These are phyloP conservation scores for Chelonia mydas DNA, from an alignment of 2,797 vertebrate genomes.

Conservation along the genomic window DNA sequence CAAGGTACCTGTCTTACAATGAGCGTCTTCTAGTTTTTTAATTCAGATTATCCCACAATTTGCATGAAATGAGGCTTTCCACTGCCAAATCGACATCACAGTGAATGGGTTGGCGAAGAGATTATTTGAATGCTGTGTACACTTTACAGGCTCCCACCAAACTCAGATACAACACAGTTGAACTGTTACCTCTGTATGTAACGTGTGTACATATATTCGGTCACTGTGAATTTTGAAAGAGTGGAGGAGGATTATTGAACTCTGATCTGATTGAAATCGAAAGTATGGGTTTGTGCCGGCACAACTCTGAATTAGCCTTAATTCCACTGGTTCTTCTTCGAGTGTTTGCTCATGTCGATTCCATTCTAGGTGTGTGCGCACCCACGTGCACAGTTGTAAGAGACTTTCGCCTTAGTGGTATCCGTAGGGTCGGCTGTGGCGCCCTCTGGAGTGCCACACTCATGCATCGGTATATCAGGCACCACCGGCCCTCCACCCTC, in stretches of 20 bases:
- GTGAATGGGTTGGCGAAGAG: not conserved
- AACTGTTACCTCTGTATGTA: not conserved
- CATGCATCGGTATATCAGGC: too few species aligned
- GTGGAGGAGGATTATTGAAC: not conserved
- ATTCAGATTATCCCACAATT: not conserved
- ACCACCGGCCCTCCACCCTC: too few species aligned
- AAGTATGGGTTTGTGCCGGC: not conserved
- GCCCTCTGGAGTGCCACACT: too few species aligned
- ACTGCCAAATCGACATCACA: not conserved
- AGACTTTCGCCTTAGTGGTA: too few species aligned
- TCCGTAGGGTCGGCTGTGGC: too few species aligned
- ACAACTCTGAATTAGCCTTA: slow-evolving; percentile 13
- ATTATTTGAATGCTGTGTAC: not conserved
- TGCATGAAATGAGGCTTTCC: not conserved
- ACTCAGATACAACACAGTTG: not conserved
- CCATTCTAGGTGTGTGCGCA: too few species aligned
- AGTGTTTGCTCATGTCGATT: not conserved
- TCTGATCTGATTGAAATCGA: not conserved
- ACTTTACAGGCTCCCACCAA: not conserved
- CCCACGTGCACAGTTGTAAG: too few species aligned
- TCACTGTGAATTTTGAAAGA: not conserved
- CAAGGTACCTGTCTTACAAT: not conserved
- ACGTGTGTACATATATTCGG: not conserved
- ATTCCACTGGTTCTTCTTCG: not conserved
- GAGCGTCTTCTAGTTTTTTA: not conserved